phyloP scores from a whole-genome alignment of 2,113 vertebrate genomes.

The Lamprologus ornatipinnis region DNA sequence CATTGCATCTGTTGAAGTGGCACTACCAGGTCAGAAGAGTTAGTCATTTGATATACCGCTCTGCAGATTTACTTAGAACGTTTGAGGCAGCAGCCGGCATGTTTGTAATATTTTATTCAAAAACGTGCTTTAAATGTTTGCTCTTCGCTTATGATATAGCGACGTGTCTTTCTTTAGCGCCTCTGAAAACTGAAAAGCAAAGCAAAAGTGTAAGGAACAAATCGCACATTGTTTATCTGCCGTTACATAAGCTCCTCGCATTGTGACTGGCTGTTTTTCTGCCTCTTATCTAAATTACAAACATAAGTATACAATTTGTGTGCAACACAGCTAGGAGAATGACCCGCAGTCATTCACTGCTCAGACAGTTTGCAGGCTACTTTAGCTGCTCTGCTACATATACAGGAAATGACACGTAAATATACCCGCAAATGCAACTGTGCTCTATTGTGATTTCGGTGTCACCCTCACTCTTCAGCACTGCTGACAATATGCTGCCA shows the following conservation, averaged over 20 bases:
- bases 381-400: not conserved
- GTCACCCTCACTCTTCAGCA: rapidly evolving
- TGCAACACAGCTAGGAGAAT: not conserved
- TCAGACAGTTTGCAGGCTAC: not conserved
- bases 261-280: not conserved
- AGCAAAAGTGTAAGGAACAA: not conserved
- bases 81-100: not conserved
- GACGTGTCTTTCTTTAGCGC: not conserved
- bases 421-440: not conserved
- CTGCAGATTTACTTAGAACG: not conserved
- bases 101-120: not conserved
- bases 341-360: not conserved
- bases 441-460: not conserved
- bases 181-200: not conserved
- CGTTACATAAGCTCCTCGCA: not conserved
- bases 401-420: not conserved
- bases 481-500: not conserved
- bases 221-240: not conserved
- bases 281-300: not conserved
- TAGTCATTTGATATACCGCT: not conserved
- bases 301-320: not conserved
- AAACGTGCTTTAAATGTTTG: not conserved
- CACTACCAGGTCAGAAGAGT: not conserved
- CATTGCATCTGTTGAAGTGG: not conserved
- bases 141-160: not conserved